A percentile compares a stretch with the other conserved stretches of the same genome.
These are phyloP conservation scores for Seira ritae DNA, from an alignment of 2,888 invertebrate species.

Conservation along the genomic window DNA sequence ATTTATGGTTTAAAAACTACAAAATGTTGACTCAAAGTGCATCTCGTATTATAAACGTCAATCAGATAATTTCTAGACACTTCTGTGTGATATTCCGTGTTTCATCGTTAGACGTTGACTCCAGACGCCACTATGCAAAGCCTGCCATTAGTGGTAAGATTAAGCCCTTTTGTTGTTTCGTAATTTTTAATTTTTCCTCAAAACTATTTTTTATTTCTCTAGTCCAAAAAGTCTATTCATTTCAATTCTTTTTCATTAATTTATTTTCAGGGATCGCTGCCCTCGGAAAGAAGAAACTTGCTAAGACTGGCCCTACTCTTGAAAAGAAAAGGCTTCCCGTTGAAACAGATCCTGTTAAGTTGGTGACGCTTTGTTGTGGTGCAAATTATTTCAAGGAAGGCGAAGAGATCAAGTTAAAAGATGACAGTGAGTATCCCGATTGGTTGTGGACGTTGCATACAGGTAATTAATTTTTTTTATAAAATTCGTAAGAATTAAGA, in stretches of 20 bases:
- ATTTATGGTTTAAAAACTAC: neutral
- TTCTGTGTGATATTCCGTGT: neutral
- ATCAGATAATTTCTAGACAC: neutral
- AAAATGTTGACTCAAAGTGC: neutral
- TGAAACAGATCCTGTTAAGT: slow-evolving; percentile 87
- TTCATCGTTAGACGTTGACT: neutral
- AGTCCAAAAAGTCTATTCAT: too few relatives aligned
- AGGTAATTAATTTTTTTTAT: slow-evolving; percentile 75
- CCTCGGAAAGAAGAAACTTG: slow-evolving; percentile 77
- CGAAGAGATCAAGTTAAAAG: slow-evolving; percentile 85
- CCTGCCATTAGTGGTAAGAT: slow-evolving; percentile 18
- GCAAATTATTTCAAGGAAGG: slow-evolving; percentile 87
- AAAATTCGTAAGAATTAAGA: neutral
- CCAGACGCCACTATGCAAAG: slow-evolving; percentile 27
- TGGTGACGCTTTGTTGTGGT: slow-evolving; percentile 89
- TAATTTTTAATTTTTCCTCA: neutral
- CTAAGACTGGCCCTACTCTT: slow-evolving; percentile 80
- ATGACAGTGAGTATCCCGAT: slow-evolving; percentile 90
- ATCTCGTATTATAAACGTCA: neutral
- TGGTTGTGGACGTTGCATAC: slow-evolving; percentile 91
- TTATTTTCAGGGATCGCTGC: slow-evolving; percentile 61
- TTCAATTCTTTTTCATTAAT: neutral
- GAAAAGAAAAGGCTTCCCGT: slow-evolving; percentile 87
- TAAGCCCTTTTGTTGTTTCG: too few relatives aligned
- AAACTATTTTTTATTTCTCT: too few relatives aligned